Base-by-base conservation (phyloP, 1,140 invertebrate species). In the Temnothorax longispinosus region DNA sequence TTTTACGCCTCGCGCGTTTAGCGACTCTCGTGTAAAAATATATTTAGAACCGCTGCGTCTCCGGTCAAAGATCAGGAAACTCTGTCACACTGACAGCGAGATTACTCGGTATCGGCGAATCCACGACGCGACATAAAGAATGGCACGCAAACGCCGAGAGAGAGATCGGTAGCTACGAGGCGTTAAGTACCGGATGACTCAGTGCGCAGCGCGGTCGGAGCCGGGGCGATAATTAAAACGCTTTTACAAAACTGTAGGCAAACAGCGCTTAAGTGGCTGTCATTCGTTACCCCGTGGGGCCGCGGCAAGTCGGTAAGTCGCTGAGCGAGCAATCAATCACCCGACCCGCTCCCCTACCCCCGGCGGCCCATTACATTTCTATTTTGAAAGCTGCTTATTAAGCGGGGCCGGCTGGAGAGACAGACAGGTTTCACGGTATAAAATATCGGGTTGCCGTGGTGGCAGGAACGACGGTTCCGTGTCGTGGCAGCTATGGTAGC, bases 371-470 rank as follows among this genome's bases (percentile, higher is more conserved):
- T 95, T 95, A 95, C 94, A 94, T 95, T 95, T 95, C 95, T 95
- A 95, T 95, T 95, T 95, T 95, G 95, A 95, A 95, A 95, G 95
- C 94, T 94, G 95, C 95, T 95, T 95, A 95, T 95, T 95, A 95
- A 95, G 94, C 95, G 92, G 93, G 93, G 93, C 92, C 92, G 93
- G 91, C 92, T 91, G 93, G 92, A 91, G 92, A 95, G 95, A 95
- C 94, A 94, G 95, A 94, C 95, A 95, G 95, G 94, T 95, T 95
- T 95, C 94, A 95, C 94, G 94, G 94, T 94, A 95, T 94, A 95
- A 95, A 95, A 95, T 95, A 95, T 95, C 94, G 94, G 93, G 94
- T 95, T 94, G 94, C 94, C 91, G 93, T 90, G 91, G 75, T 81
- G 88, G 89, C 92, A 90, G 88, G 87, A 89, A 56, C 80, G 75